phyloP scores from a whole-genome alignment of 1,140 invertebrate genomes.

The Lasaia peninsularis region DNA sequence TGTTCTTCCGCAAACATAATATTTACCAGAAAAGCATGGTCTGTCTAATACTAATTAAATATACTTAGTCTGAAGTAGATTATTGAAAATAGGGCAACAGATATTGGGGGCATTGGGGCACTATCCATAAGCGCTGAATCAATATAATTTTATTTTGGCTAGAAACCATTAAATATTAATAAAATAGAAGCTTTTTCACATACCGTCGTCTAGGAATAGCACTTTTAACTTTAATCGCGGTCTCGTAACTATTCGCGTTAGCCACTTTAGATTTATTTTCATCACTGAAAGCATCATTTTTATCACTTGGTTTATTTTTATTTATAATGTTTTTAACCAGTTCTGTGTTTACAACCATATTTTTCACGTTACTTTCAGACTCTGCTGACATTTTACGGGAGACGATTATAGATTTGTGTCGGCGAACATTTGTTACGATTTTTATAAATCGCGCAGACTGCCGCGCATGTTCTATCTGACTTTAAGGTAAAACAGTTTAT shows the following conservation, averaged over 20 bases:
- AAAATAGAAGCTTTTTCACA: constrained; percentile 19
- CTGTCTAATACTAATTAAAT: constrained; percentile 8
- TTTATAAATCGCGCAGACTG: constrained; percentile 71
- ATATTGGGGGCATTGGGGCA: constrained; percentile 1
- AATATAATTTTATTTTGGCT: background rate
- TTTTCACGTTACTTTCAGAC: constrained; percentile 41
- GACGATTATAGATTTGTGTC: constrained; percentile 71
- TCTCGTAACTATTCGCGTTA: constrained; percentile 36
- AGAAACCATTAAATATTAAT: background rate
- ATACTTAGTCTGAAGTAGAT: background rate
- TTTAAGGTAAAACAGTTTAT: constrained; percentile 41
- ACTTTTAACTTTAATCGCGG: constrained; percentile 70
- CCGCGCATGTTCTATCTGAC: constrained; percentile 57
- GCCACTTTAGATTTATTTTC: constrained; percentile 44
- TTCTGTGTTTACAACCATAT: constrained; percentile 39
- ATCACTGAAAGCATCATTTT: constrained; percentile 46
- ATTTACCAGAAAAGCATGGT: background rate
- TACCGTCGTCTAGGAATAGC: constrained; percentile 62
- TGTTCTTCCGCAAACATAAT: background rate
- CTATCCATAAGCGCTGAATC: background rate
- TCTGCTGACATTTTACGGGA: constrained; percentile 58
- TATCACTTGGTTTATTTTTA: constrained; percentile 37
- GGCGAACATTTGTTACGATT: constrained; percentile 62
- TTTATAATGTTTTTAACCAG: constrained; percentile 26
- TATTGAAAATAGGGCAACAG: background rate